Conservation (phyloP, 2,797 vertebrate species). For the Odontamblyopus lacepedii region DNA sequence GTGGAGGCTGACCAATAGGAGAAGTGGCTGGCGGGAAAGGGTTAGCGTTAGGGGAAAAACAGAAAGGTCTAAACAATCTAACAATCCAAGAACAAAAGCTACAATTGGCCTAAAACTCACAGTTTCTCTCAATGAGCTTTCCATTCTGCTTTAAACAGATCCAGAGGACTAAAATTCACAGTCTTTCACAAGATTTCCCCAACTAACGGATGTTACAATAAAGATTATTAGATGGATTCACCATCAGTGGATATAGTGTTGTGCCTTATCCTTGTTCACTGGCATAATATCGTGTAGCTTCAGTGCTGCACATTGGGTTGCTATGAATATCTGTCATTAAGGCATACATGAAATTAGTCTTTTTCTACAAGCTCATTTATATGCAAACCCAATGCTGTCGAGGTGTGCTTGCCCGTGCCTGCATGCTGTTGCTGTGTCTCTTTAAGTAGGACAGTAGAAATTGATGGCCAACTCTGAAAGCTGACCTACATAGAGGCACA, state of each 20-base stretch:
- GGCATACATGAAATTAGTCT: conserved; percentile 30
- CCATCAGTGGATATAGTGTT: not conserved
- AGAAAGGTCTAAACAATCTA: not conserved
- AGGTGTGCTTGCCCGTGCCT: conserved; percentile 44
- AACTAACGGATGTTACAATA: not conserved
- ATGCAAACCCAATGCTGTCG: conserved; percentile 31
- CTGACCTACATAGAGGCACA: conserved; percentile 83
- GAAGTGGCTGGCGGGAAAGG: no score
- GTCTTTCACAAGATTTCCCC: not conserved
- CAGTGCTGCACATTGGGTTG: conserved; percentile 2
- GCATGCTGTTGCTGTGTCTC: conserved; percentile 45
- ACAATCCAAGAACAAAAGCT: no score
- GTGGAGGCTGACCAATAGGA: no score
- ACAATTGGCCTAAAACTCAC: no score
- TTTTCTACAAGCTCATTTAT: conserved; percentile 8
- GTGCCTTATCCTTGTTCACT: not conserved
- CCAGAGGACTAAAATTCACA: not conserved
- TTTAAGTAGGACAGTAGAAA: conserved; percentile 82
- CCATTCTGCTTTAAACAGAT: not conserved
- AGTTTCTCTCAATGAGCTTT: not conserved
- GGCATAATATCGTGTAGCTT: not conserved
- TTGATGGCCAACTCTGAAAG: conserved; percentile 80
- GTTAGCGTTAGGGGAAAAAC: no score
- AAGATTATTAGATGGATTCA: not conserved
- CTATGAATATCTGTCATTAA: conserved; percentile 28